Base-by-base conservation (phyloP, 1,140 invertebrate species). In the Plutomurus gul region DNA sequence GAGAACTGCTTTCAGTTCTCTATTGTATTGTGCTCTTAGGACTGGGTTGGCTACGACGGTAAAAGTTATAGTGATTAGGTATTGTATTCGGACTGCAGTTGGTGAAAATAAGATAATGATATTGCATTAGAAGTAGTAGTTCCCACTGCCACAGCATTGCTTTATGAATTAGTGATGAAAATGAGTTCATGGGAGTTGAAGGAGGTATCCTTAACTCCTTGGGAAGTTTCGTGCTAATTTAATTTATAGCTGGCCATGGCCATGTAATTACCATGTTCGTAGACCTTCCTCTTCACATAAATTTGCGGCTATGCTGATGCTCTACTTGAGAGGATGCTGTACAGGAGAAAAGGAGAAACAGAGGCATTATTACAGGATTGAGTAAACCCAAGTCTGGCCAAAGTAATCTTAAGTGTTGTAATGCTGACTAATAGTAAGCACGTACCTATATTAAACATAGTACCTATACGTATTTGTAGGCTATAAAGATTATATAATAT, bases 131-230 rank as follows among this genome's bases (percentile, higher is more conserved):
- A 30, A 65, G 25, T 65, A 65, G 10, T 1, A 43, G 39, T 65
- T 65, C 27, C 56, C 56, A 65, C 46, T n/a, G 20, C 56, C 56
- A 65, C 56, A 33, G 36, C 56, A 65, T 65, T 65, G 27, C 25
- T 65, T 65, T 65, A 65, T 65, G 56, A 65, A 65, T 65, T 65
- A 65, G 56, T 65, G 56, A 65, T 65, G 56, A 65, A 65, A 65
- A 65, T 65, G 56, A 65, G 56, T 65, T 65, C 56, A 65, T 65
- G 56, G 56, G 56, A 65, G 56, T 65, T 65, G 56, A 65, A 65
- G 56, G 30, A 65, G 56, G 56, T 65, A 65, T 65, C 56, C 36
- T 65, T 65, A 65, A 65, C 56, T 65, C 56, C 56, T 65, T 65
- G 56, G 56, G 56, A 65, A 65, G 56, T 65, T 65, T 65, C 56